These are phyloP conservation scores for Ennomos quercinarius DNA, from an alignment of 2,888 invertebrate species.

Conservation along the genomic window DNA sequence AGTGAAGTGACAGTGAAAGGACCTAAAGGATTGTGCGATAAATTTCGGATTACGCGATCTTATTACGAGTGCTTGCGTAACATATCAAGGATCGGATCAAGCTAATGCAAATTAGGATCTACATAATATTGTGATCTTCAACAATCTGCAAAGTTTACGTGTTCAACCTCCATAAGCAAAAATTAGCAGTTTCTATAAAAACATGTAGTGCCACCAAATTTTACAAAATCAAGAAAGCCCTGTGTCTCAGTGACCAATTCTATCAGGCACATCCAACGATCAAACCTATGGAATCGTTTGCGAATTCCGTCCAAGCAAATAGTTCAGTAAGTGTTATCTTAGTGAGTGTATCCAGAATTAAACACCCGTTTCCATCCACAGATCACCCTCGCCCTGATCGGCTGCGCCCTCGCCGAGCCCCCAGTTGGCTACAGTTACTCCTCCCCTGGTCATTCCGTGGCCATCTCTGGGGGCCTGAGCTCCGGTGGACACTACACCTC, in stretches of 20 bases:
- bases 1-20: slow-evolving; percentile 62
- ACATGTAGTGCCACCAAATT: no score
- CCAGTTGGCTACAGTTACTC: slow-evolving; percentile 88
- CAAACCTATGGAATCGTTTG: no score
- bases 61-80: slow-evolving; percentile 17
- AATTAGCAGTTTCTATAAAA: no score
- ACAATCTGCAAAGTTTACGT: no score
- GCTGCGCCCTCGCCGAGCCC: slow-evolving; percentile 91
- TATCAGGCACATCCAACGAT: no score
- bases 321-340: no score
- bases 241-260: background rate
- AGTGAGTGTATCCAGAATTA: background rate
- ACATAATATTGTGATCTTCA: slow-evolving; percentile 21
- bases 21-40: slow-evolving; percentile 35
- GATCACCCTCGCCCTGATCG: slow-evolving; percentile 90
- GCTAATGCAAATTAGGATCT: slow-evolving; percentile 26
- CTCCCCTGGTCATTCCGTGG: slow-evolving; percentile 69
- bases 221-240: no score
- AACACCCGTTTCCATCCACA: slow-evolving; percentile 45
- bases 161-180: no score
- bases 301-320: no score
- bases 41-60: slow-evolving; percentile 22
- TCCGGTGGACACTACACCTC: slow-evolving; percentile 91
- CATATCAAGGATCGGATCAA: slow-evolving; percentile 11
- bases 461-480: slow-evolving; percentile 87